Evolutionary conservation across 2,888 invertebrate genomes (phyloP).

Genomic region (Caenorhabditis sp.): DNA sequence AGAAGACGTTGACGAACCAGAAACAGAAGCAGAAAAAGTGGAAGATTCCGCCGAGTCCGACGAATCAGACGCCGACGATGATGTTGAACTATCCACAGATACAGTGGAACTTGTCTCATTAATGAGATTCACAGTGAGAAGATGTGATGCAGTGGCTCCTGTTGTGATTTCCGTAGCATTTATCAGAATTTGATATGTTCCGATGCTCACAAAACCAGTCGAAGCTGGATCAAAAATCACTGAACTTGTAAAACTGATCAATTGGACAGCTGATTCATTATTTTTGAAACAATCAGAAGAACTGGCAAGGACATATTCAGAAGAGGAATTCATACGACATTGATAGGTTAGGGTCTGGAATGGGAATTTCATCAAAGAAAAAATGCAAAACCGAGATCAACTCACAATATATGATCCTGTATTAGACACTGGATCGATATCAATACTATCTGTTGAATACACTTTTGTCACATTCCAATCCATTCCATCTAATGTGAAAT

Average conservation of each 20-base stretch:
- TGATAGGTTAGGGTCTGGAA: constrained; percentile 16
- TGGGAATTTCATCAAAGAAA: too few species aligned
- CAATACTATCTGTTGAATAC: neutral
- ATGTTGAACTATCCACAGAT: neutral
- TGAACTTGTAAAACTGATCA: neutral
- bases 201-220: constrained; percentile 2
- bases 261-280: neutral
- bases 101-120: neutral
- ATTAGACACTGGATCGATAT: constrained; percentile 11
- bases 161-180: constrained; percentile 21
- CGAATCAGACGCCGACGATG: neutral
- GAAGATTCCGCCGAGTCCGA: neutral
- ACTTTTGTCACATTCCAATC: constrained; percentile 14
- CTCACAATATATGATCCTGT: neutral
- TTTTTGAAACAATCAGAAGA: constrained; percentile 11
- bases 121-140: constrained; percentile 18
- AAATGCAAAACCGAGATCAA: too few species aligned
- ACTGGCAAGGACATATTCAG: constrained; percentile 5
- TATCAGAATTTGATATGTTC: constrained; percentile 20
- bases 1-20: too few species aligned
- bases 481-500: constrained; percentile 12
- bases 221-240: constrained; percentile 3
- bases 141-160: constrained; percentile 7
- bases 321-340: constrained; percentile 6
- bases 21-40: neutral